These are phyloP conservation scores for Drepanosiphum platanoidis DNA, from an alignment of 2,888 invertebrate genomes.

Conservation along the genomic window DNA sequence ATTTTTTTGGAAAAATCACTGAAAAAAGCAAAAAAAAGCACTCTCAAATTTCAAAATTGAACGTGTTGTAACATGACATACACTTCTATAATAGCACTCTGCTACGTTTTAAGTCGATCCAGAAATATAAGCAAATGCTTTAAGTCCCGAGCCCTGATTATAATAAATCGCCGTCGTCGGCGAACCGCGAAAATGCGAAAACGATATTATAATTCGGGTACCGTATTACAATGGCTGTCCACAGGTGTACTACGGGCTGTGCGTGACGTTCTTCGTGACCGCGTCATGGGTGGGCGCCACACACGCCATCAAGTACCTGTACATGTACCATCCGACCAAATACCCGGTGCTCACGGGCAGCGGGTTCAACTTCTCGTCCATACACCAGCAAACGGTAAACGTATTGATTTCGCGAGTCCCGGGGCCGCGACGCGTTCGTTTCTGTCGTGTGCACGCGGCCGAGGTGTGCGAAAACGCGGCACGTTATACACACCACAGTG, in stretches of 20 bases:
- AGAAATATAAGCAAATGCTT: too few species aligned
- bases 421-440: not conserved
- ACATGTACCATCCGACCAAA: constrained; percentile 68
- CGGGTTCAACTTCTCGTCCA: constrained; percentile 68
- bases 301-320: constrained; percentile 88
- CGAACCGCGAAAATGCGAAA: too few species aligned
- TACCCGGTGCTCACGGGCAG: constrained; percentile 60
- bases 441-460: not conserved
- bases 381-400: constrained; percentile 67
- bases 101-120: too few species aligned
- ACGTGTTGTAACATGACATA: too few species aligned
- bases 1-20: too few species aligned
- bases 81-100: too few species aligned
- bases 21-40: too few species aligned
- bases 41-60: too few species aligned
- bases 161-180: too few species aligned
- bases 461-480: not conserved
- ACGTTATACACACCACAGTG: not conserved
- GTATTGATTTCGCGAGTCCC: not conserved
- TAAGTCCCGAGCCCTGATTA: too few species aligned
- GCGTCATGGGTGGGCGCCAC: constrained; percentile 93
- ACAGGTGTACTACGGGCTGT: constrained; percentile 88
- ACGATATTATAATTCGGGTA: too few species aligned
- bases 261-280: constrained; percentile 87
- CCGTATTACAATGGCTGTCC: constrained; percentile 65